Evolutionary conservation across 2,888 invertebrate genomes (phyloP).

Genomic region (Schrankia costaestrigalis): DNA sequence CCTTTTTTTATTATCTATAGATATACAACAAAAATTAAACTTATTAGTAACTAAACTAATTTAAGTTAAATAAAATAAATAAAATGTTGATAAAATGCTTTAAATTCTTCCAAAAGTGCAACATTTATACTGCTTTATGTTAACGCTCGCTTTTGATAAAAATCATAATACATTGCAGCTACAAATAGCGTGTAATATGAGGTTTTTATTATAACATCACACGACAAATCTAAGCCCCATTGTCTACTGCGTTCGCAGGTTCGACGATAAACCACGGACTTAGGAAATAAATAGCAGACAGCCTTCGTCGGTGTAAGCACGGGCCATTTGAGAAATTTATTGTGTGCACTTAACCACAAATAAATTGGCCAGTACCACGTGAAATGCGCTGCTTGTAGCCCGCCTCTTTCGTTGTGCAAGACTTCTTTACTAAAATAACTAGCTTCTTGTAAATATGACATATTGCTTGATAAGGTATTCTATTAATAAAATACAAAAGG

Average conservation of each 20-base stretch:
- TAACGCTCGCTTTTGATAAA: too few relatives aligned
- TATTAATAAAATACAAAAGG: too few relatives aligned
- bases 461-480: too few relatives aligned
- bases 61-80: too few relatives aligned
- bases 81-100: too few relatives aligned
- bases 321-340: slow-evolving; percentile 79
- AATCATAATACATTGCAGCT: slow-evolving; percentile 51
- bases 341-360: slow-evolving; percentile 78
- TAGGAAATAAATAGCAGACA: slow-evolving; percentile 74
- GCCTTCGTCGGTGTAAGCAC: slow-evolving; percentile 68
- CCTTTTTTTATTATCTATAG: too few relatives aligned
- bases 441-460: too few relatives aligned
- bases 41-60: too few relatives aligned
- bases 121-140: slow-evolving; percentile 42
- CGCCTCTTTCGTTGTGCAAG: slow-evolving; percentile 43
- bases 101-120: too few relatives aligned
- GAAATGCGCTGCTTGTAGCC: slow-evolving; percentile 49
- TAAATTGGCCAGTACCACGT: slow-evolving; percentile 72
- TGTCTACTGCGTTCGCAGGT: slow-evolving; percentile 59
- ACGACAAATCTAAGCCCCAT: slow-evolving; percentile 60
- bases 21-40: too few relatives aligned
- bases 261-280: slow-evolving; percentile 61
- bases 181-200: slow-evolving; percentile 51
- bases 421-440: slow-evolving; percentile 31
- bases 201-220: slow-evolving; percentile 58